Evolutionary conservation across 1,140 invertebrate genomes (phyloP), one percentile per base, ranked within the genome.

Genomic region (Bombus fervidus): DNA sequence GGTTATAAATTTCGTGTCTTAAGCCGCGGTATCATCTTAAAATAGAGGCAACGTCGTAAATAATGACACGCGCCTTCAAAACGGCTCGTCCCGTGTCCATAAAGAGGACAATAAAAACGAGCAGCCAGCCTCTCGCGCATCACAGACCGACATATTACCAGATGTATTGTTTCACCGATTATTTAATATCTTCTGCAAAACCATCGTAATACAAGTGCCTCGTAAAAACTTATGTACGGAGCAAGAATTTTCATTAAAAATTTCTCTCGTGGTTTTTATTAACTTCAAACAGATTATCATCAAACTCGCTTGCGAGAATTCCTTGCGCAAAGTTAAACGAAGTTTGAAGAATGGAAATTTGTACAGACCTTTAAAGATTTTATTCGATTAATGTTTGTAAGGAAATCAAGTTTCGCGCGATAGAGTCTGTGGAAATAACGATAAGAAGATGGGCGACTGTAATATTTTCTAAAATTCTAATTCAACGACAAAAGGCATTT

Each of bases 31-130:
- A 85, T 85, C 77, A 85, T 72, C 79, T 62, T 47, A 69, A 85
- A 85, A 85, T 85, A 72, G 83, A 85, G 83, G 83, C 76, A 85
- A 43, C 71, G 34, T 80, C 83, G 83, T 85, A 80, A 85, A 85
- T 85, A 85, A 85, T 85, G 77, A 73, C 83, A 59, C 76, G 43
- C 47, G 47, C 13, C 69, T 80, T 78, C 81, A n/a, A 78, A 83
- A 83, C 43, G 41, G 25, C 72, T 66, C 81, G 59, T 39, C 64
- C 82, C 37, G 66, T 68, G 37, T 83, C 64, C 74, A 69, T 69
- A 84, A 79, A 84, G 57, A 79, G 76, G 68, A 72, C 37, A 57
- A 84, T 79, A 85, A 85, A 79, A 80, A 85, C 28, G n/a, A 12
- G n/a, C 31, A 66, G 22, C 37, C 59, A 18, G 59, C 25, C 4